Evolutionary conservation across 1,140 invertebrate species (phyloP).

Genomic region (Reticulitermes speratus): DNA sequence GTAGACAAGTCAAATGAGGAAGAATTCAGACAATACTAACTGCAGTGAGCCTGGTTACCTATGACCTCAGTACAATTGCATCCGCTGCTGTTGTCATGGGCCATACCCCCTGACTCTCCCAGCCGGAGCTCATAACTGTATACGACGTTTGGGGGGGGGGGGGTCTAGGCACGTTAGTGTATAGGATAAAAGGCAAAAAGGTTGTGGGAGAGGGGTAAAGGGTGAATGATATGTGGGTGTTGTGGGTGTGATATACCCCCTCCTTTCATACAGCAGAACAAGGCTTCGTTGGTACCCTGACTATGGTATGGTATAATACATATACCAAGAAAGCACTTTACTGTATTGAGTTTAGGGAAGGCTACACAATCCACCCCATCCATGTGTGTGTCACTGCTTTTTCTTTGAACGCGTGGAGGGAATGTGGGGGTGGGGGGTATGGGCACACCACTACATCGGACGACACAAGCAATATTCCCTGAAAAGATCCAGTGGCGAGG

Average conservation of each 20-base stretch:
- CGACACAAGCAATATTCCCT: neutral
- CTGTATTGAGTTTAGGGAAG: constrained; percentile 46
- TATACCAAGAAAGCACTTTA: constrained; percentile 42
- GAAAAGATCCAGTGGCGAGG: neutral
- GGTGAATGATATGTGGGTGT: constrained; percentile 22
- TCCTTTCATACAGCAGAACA: neutral
- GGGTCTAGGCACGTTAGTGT: neutral
- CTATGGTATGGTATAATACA: neutral
- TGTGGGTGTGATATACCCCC: neutral
- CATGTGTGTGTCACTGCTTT: neutral
- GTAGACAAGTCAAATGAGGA: no score
- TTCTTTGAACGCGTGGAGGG: neutral
- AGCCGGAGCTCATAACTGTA: neutral
- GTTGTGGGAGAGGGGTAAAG: neutral
- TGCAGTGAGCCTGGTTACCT: no score
- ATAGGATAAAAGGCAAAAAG: constrained; percentile 4
- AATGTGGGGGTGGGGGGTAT: neutral
- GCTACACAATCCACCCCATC: neutral
- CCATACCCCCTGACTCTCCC: neutral
- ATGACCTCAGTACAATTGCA: no score
- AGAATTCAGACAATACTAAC: no score
- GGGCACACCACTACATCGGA: neutral
- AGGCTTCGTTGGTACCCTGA: neutral
- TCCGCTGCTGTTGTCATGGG: neutral
- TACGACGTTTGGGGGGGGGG: neutral